phyloP scores from a whole-genome alignment of 2,797 vertebrate genomes.

The Hydrophis major region DNA sequence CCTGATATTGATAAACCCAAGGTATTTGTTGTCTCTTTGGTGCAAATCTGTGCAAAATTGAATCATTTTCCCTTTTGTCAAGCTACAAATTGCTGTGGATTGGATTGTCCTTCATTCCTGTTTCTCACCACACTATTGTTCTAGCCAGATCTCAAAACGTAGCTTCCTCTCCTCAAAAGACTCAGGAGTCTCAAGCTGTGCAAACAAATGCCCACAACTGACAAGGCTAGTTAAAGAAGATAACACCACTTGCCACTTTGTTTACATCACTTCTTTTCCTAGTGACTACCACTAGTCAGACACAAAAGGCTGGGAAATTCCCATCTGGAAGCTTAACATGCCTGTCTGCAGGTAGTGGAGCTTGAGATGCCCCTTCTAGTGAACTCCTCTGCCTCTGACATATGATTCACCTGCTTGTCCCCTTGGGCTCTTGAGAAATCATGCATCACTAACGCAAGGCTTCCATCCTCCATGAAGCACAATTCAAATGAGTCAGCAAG shows the following conservation, averaged over 20 bases:
- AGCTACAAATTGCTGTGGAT: neutral
- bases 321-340: neutral
- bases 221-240: neutral
- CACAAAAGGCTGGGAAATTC: neutral
- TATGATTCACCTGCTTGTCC: neutral
- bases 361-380: neutral
- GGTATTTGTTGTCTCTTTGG: neutral
- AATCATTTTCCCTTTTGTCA: neutral
- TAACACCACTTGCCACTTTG: neutral
- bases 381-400: neutral
- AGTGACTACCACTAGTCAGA: neutral
- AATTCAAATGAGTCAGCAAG: constrained; percentile 21
- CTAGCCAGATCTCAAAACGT: neutral
- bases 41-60: neutral
- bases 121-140: neutral
- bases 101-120: neutral
- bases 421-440: neutral
- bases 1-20: neutral
- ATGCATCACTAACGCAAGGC: neutral
- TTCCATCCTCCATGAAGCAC: neutral
- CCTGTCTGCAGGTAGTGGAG: neutral
- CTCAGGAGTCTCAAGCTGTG: constrained; percentile 19
- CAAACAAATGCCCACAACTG: neutral
- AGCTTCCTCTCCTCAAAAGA: constrained; percentile 22
- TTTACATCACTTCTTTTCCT: neutral